Conservation (phyloP, 2,888 invertebrate genomes). For the Drosophila limbata region DNA sequence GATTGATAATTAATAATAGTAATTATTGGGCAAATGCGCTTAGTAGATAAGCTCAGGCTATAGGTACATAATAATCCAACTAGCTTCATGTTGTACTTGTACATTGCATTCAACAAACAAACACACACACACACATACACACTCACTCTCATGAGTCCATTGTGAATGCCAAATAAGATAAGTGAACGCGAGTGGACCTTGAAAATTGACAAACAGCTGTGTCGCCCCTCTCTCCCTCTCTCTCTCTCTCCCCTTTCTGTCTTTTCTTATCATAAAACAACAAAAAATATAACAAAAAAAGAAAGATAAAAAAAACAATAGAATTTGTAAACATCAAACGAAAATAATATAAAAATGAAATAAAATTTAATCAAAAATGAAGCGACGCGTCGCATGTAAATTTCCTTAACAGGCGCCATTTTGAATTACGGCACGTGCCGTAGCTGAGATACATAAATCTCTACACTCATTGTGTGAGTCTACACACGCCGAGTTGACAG, state of each 20-base stretch:
- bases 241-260: constrained; percentile 14
- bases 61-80: constrained; percentile 42
- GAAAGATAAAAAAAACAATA: constrained; percentile 33
- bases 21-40: constrained; percentile 69
- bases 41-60: constrained; percentile 61
- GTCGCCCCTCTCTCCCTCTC: constrained; percentile 20
- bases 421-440: constrained; percentile 55
- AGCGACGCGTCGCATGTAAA: constrained; percentile 26
- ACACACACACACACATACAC: constrained; percentile 14
- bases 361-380: constrained; percentile 40
- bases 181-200: constrained; percentile 61
- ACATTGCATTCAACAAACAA: constrained; percentile 37
- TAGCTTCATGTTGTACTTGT: constrained; percentile 22
- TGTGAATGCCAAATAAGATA: constrained; percentile 65
- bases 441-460: constrained; percentile 10
- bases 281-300: constrained; percentile 20
- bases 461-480: constrained; percentile 25
- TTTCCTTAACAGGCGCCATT: constrained; percentile 41
- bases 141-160: constrained; percentile 17
- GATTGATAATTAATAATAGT: constrained; percentile 60
- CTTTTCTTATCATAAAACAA: constrained; percentile 26
- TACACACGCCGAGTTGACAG: constrained; percentile 26
- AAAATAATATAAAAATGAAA: constrained; percentile 32
- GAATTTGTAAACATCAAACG: constrained; percentile 13
- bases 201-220: constrained; percentile 74